A percentile compares a stretch with the other conserved stretches of the same genome.
Evolutionary conservation across 2,113 vertebrate genomes (phyloP).

Genomic region (Channa argus): DNA sequence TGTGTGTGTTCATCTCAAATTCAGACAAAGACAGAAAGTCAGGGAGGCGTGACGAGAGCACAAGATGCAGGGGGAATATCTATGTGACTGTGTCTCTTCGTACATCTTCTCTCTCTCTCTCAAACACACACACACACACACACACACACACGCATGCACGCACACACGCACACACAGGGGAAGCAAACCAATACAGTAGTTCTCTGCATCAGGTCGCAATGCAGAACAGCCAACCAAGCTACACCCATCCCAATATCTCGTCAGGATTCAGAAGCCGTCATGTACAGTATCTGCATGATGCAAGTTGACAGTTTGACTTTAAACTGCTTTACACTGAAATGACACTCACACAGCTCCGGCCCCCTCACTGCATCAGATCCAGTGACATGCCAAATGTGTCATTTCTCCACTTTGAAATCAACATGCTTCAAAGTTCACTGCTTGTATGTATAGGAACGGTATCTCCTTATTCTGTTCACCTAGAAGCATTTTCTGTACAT

Average conservation of each 20-base stretch:
- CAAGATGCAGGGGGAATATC: slow-evolving; percentile 69
- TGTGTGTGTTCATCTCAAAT: slow-evolving; percentile 58
- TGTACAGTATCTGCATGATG: slow-evolving; percentile 43
- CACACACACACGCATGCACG: background rate
- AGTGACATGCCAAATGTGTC: slow-evolving; percentile 38
- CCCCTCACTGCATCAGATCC: slow-evolving; percentile 11
- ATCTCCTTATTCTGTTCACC: slow-evolving; percentile 7
- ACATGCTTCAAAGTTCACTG: slow-evolving; percentile 20
- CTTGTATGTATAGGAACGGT: background rate
- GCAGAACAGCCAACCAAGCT: slow-evolving; percentile 20
- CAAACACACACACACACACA: background rate
- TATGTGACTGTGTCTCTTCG: slow-evolving; percentile 67
- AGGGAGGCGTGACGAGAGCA: slow-evolving; percentile 75
- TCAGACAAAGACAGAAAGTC: slow-evolving; percentile 78
- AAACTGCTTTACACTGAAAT: slow-evolving; percentile 53
- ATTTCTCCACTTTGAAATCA: background rate
- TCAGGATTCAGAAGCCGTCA: slow-evolving; percentile 38
- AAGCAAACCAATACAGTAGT: slow-evolving; percentile 20
- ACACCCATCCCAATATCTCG: background rate
- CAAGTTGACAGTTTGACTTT: slow-evolving; percentile 58
- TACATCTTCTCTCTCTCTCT: slow-evolving; percentile 33
- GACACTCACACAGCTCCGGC: background rate
- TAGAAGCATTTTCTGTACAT: slow-evolving; percentile 24
- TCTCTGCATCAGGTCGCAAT: slow-evolving; percentile 47
- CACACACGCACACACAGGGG: background rate